Percentiles rank a stretch among this genome's conserved stretches.
Evolutionary conservation across 2,888 invertebrate species (phyloP).

Genomic region (Priocnemis perturbator): DNA sequence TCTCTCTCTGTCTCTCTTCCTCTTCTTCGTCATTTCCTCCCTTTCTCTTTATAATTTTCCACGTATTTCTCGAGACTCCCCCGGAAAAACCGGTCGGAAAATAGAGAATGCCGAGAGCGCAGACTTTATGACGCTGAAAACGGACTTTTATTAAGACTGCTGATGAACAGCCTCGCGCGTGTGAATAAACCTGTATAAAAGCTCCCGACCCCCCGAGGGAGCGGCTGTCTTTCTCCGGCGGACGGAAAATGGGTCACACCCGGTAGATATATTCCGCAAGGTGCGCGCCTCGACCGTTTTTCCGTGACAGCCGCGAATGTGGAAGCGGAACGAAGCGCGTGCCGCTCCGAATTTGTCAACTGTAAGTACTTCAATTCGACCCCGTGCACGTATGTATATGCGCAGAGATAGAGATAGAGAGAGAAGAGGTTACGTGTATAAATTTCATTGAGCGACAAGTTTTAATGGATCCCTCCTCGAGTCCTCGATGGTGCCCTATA

Average conservation of each 20-base stretch:
- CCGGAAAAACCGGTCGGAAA: neutral
- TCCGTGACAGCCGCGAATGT: neutral
- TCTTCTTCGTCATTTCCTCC: too few species aligned
- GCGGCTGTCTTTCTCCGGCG: neutral
- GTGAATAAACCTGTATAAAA: slow-evolving; percentile 28
- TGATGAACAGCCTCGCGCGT: slow-evolving; percentile 9
- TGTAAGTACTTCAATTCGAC: too few species aligned
- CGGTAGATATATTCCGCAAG: slow-evolving; percentile 6
- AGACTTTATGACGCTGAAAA: neutral
- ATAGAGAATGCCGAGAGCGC: neutral
- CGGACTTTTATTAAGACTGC: slow-evolving; percentile 31
- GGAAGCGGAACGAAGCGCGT: neutral
- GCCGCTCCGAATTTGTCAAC: neutral
- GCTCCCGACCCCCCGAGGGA: slow-evolving; percentile 20
- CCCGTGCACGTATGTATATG: too few species aligned
- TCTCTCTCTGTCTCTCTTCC: too few species aligned
- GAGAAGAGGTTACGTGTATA: too few species aligned
- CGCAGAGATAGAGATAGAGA: too few species aligned
- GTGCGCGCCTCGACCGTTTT: neutral
- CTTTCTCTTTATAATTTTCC: too few species aligned
- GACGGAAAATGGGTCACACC: neutral
- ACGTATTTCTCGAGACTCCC: neutral
- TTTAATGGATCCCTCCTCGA: too few species aligned
- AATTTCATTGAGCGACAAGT: too few species aligned
- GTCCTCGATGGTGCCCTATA: too few species aligned